Evolutionary conservation across 1,140 invertebrate genomes (phyloP).

Genomic region (Theocolax elegans): DNA sequence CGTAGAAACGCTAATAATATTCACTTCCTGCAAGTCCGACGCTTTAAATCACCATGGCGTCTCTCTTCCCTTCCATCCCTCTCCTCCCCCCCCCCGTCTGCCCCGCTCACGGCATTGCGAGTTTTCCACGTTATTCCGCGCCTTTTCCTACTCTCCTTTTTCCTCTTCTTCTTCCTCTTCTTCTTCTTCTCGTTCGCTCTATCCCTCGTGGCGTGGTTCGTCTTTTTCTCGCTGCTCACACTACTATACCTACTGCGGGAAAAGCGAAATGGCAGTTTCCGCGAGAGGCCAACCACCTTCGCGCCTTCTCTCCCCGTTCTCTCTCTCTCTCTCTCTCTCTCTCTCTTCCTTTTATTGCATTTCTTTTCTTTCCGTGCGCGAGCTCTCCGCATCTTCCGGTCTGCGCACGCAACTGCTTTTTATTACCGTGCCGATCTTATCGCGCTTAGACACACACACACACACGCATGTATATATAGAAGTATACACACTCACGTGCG

Average conservation of each 20-base stretch:
- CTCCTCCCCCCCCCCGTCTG: neutral
- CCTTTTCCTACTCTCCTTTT: slow-evolving; percentile 33
- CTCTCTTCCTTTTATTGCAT: slow-evolving; percentile 34
- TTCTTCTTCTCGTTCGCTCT: neutral
- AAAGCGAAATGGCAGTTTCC: slow-evolving; percentile 24
- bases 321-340: neutral
- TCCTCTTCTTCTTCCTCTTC: slow-evolving; percentile 2
- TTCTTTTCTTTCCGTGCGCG: slow-evolving; percentile 10
- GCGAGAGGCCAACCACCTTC: slow-evolving; percentile 30
- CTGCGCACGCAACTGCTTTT: slow-evolving; percentile 23
- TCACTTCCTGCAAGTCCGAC: slow-evolving; percentile 56
- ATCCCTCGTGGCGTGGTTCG: neutral
- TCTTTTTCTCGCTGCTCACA: slow-evolving; percentile 27
- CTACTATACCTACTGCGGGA: neutral
- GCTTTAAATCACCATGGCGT: slow-evolving; percentile 50
- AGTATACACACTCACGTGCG: too few relatives aligned
- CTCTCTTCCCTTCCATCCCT: neutral
- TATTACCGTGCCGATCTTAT: slow-evolving; percentile 12
- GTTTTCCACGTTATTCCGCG: slow-evolving; percentile 51
- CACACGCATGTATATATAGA: too few relatives aligned
- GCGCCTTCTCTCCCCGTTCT: neutral
- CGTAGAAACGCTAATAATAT: slow-evolving; percentile 60
- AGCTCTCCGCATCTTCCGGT: slow-evolving; percentile 19
- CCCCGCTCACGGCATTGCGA: neutral
- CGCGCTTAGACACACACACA: neutral